A percentile compares a stretch with the other conserved stretches of the same genome.
Evolutionary conservation across 2,888 invertebrate genomes (phyloP).

Genomic region (Agrilus biguttatus): DNA sequence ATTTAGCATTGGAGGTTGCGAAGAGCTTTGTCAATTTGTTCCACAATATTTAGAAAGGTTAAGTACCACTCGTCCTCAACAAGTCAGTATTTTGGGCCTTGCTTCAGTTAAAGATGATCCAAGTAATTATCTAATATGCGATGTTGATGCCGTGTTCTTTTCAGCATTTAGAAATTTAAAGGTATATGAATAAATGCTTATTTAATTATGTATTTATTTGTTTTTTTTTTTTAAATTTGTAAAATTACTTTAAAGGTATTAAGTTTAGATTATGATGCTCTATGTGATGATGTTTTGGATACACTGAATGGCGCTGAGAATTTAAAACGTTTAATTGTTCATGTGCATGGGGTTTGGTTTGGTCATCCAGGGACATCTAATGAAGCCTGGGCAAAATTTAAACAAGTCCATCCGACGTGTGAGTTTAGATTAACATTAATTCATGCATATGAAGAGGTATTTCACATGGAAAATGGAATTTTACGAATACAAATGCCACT

Average conservation of each 20-base stretch:
- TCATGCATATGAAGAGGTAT: constrained; percentile 54
- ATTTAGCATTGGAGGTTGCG: constrained; percentile 29
- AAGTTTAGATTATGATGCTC: constrained; percentile 42
- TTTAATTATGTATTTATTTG: background rate
- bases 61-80: constrained; percentile 32
- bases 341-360: constrained; percentile 52
- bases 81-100: constrained; percentile 47
- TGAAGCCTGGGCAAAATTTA: constrained; percentile 46
- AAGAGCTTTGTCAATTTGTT: constrained; percentile 24
- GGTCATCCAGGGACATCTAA: constrained; percentile 49
- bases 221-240: constrained; percentile 3
- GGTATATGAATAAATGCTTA: constrained; percentile 19
- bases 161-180: constrained; percentile 43
- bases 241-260: constrained; percentile 32
- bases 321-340: constrained; percentile 48
- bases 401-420: constrained; percentile 38
- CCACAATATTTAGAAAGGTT: constrained; percentile 21
- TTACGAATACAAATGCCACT: constrained; percentile 56
- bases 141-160: constrained; percentile 41
- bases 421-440: constrained; percentile 46
- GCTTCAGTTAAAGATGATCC: constrained; percentile 63
- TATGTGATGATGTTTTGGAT: constrained; percentile 34
- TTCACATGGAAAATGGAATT: constrained; percentile 44
- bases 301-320: constrained; percentile 22
- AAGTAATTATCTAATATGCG: constrained; percentile 43